Conservation (phyloP, 2,888 invertebrate species). For the Ceratothoa steindachneri region DNA sequence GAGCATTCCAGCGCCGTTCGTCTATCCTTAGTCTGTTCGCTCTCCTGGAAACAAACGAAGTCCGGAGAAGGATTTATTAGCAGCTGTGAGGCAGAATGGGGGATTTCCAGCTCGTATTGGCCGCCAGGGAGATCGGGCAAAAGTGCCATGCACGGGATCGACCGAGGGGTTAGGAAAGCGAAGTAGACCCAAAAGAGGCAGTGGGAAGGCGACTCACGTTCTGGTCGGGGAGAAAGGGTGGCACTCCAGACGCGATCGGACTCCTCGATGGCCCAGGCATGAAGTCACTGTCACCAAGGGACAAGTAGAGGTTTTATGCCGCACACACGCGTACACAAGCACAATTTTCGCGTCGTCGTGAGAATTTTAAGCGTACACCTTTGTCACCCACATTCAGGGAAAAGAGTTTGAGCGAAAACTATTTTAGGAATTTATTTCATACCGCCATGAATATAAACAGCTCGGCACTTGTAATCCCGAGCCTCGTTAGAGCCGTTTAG, state of each 20-base stretch:
- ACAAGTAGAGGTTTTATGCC: not conserved
- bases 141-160: not conserved
- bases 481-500: too few relatives aligned
- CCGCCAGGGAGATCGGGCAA: not conserved
- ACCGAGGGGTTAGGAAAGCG: conserved; percentile 1
- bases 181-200: not conserved
- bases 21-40: conserved; percentile 3
- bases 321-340: not conserved
- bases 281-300: conserved; percentile 1
- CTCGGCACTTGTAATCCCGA: too few relatives aligned
- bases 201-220: conserved; percentile 2
- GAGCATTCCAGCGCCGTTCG: conserved; percentile 4
- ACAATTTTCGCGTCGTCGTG: not conserved
- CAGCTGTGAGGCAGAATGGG: conserved; percentile 10
- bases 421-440: too few relatives aligned
- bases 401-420: too few relatives aligned
- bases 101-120: not conserved
- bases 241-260: not conserved
- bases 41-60: conserved; percentile 13
- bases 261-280: not conserved
- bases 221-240: conserved; percentile 1
- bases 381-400: not conserved
- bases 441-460: too few relatives aligned
- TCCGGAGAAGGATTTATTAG: conserved; percentile 10
- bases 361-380: not conserved